Conservation (phyloP, 2,888 invertebrate species). For the Luperina testacea region DNA sequence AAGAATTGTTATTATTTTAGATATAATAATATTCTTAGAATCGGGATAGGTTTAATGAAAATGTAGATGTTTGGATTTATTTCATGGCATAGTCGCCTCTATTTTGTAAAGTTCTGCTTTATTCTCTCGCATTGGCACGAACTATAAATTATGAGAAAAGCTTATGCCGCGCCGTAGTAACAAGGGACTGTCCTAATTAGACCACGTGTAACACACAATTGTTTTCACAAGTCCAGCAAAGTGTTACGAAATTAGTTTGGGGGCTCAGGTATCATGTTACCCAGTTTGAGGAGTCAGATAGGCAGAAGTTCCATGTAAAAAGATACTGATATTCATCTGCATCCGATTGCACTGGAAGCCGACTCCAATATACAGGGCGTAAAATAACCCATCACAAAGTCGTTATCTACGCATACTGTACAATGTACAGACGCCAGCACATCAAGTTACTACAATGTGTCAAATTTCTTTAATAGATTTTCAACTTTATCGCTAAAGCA, state of each 20-base stretch:
- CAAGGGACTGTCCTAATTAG: neutral
- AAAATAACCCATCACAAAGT: neutral
- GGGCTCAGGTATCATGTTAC: neutral
- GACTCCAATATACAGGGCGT: neutral
- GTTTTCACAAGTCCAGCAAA: neutral
- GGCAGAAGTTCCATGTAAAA: neutral
- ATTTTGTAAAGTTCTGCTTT: neutral
- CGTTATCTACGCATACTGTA: neutral
- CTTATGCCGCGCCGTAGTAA: neutral
- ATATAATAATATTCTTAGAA: conserved; percentile 12
- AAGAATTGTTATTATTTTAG: neutral
- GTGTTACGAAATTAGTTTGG: neutral
- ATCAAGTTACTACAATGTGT: no score
- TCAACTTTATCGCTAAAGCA: no score
- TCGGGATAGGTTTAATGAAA: neutral
- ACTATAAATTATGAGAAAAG: neutral
- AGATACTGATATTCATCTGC: neutral
- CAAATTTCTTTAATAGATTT: no score
- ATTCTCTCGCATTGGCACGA: neutral
- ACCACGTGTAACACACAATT: neutral
- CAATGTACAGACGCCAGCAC: no score
- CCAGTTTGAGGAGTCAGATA: neutral
- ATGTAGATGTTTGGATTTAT: neutral
- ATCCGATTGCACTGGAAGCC: neutral
- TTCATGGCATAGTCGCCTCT: neutral